Base-by-base conservation (phyloP, 2,797 vertebrate genomes). In the Lagodon rhomboides region DNA sequence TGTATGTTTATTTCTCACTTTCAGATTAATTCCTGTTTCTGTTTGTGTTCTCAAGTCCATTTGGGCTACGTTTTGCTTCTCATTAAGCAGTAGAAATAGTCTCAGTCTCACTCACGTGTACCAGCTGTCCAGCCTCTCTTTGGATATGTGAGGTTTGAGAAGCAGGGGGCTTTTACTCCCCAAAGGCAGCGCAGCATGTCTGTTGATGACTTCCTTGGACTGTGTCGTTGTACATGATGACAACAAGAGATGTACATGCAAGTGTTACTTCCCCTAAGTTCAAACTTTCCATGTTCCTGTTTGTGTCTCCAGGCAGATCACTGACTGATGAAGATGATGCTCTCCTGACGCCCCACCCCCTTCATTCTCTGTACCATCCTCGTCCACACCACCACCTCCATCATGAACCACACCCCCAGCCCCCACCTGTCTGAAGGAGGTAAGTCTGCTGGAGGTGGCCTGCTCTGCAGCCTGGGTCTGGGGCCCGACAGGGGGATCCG, bases 321-420 rank as follows among this genome's bases (percentile, higher is more conserved):
- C 64, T 17, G 59, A 20, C 70, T 43, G 63, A 67, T 55, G 63
- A 62, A 6, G 68, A 87, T 27, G 62, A 89, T 80, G 83, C 59
- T 83, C 30, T 85, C 80, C 76, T 94, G 80, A 94, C 30, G 23
- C 30, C 44, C 53, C 3, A 1, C 15, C 25, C 41, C 43, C 17
- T 63, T 74, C 61, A 17, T 58, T 55, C 49, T 53, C 38, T 9
- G n/a, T 59, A 54, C 25, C 5, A 4, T 56, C 46, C 25, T 74
- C 3, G n/a, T 50, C 46, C 30, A 68, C 51, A 46, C 46, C 25
- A 1, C 59, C 15, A 50, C 77, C 72, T 83, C 70, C 68, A 38
- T 83, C 90, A 99, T 99, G 98, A 99, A 97, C 92, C 98, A 98
- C 82, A 96, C 96, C 1, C 92, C 96, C 49, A 96, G 96, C 54